These are phyloP conservation scores for Megalops cyprinoides DNA, from an alignment of 2,797 vertebrate genomes.

Conservation along the genomic window DNA sequence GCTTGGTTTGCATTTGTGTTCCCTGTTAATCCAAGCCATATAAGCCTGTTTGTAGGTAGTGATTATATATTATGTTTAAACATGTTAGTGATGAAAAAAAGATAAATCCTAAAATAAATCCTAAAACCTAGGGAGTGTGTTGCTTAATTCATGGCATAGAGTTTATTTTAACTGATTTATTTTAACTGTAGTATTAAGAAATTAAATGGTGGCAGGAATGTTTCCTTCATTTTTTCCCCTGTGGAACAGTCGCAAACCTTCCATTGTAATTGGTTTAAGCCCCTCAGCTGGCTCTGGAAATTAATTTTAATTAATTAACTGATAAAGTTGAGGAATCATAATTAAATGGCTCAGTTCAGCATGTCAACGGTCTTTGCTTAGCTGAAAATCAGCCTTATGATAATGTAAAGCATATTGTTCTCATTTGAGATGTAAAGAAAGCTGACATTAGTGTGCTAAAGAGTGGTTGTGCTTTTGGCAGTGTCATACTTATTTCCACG, in stretches of 20 bases:
- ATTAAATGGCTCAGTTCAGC: background rate
- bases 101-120: no score
- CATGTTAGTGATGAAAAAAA: no score
- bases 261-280: background rate
- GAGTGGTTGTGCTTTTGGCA: background rate
- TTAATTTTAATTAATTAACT: background rate
- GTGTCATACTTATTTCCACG: background rate
- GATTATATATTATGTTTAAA: no score
- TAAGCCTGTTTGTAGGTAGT: no score
- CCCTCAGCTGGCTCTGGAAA: background rate
- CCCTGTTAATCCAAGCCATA: no score
- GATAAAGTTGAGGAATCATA: background rate
- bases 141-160: no score
- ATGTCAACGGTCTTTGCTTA: background rate
- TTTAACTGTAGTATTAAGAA: no score
- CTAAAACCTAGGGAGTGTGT: no score
- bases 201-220: no score
- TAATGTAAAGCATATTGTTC: background rate
- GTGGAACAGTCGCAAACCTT: background rate
- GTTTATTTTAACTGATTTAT: no score
- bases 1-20: no score
- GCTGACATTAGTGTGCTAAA: background rate
- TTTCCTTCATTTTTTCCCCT: background rate
- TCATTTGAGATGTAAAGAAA: background rate
- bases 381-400: background rate